Base-by-base conservation (phyloP, 2,113 vertebrate species). In the Ictidomys tridecemlineatus region DNA sequence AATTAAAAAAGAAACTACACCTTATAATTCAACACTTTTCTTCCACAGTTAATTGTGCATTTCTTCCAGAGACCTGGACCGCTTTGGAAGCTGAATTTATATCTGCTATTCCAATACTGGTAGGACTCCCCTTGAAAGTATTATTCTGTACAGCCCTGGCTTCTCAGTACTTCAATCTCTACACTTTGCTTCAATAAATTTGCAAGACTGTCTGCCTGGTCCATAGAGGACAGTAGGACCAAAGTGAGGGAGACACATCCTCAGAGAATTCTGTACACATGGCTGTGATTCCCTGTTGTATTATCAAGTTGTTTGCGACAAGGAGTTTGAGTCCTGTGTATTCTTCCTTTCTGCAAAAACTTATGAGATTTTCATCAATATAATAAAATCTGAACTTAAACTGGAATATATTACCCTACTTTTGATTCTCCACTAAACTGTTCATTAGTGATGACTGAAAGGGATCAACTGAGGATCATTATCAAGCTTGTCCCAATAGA, bases 21-120 rank as follows among this genome's bases (percentile, higher is more conserved):
- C 93, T 73, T 30, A 32, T 85, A 80, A 96, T 97, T 58, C 89
- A 61, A 65, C 34, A 74, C 95, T 97, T 97, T 94, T 93, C 63
- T 96, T 85, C 89, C n/a, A 6, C 13, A 76, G 76, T 28, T 87
- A 97, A 97, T 84, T 83, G 39, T 42, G 56, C 67, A n/a, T 58
- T 95, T 94, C 51, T 89, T 67, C 42, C 51, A 14, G 37, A 63
- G 53, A 37, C 48, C 10, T 30, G 18, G 85, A 79, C 56, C 20
- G 53, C 77, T 96, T 72, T 56, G 83, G 95, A 70, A 93, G 77
- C 39, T 95, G 85, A 89, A 45, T 94, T 95, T 82, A 63, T 91
- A 95, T 92, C 28, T 28, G 88, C 80, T 39, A 56, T 65, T 91
- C 20, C 1, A 34, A 69, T 58, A 65, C 1, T 79, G 69, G 11